Base-by-base conservation (phyloP, 2,888 invertebrate species). In the Catocala sponsa region DNA sequence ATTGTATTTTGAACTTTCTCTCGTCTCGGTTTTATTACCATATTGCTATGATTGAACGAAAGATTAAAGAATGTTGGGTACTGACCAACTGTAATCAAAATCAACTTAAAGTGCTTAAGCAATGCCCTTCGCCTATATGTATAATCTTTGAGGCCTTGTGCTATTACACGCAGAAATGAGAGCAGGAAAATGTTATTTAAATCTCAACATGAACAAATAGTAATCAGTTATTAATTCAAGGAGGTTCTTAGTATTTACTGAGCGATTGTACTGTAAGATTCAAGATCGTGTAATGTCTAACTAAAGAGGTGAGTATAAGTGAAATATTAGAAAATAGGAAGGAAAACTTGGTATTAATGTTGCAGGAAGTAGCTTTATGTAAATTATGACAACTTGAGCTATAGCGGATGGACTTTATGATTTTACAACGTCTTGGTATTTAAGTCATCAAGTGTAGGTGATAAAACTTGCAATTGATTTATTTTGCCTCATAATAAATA, bases 281-380 rank as follows among this genome's bases (percentile, higher is more conserved):
- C 12, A n/a, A 7, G 25, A 48, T 43, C n/a, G 9, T 13, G 43
- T 44, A 55, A 50, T 41, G 7, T 44, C 43, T 35, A 38, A 32
- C n/a, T 38, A 25, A 55, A 44, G 55, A 55, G 32, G 33, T 54
- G 35, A 25, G 25, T 25, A 25, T 38, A n/a, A 49, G 41, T 78
- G 74, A 80, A 82, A 80, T 83, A 83, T 81, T 85, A 86, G 84
- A 87, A 88, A 88, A 87, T 83, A 87, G 88, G 85, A 89, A 87
- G 83, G 80, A 82, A 88, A 84, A 76, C 72, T 62, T 64, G 61
- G 65, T 64, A 62, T 70, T 68, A 59, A 73, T 75, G 75, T 67
- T 67, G 68, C 59, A 78, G 74, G 76, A 80, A 82, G 79, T 60
- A 66, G 51, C 63, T 68, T 66, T 74, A 88, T 85, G 84, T 76